A percentile compares a stretch with the other conserved stretches of the same genome.
Conservation (phyloP, 2,797 vertebrate species). For the Heteromormyrus szaboi region DNA sequence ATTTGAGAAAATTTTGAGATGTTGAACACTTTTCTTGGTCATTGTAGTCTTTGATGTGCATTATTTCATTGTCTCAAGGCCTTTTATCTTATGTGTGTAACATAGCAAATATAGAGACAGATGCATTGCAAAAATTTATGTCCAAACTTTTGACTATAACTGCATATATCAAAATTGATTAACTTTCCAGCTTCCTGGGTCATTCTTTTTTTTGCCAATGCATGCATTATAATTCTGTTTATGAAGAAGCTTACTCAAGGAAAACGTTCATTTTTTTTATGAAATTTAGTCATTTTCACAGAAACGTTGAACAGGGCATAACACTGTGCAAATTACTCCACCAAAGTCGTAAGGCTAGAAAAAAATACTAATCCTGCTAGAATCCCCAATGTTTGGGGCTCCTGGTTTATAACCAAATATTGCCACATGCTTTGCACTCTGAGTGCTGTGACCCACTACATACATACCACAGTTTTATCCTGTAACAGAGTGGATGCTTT, state of each 20-base stretch:
- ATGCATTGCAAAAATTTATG: neutral
- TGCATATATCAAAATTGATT: neutral
- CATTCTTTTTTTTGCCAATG: neutral
- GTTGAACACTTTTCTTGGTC: neutral
- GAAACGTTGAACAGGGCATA: neutral
- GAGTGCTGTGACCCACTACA: neutral
- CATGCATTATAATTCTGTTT: neutral
- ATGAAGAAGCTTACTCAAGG: neutral
- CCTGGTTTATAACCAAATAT: neutral
- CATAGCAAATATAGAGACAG: neutral
- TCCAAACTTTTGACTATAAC: neutral
- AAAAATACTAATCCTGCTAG: neutral
- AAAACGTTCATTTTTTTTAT: neutral
- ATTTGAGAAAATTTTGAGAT: neutral
- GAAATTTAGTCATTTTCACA: neutral
- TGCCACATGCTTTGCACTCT: neutral
- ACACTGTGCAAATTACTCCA: neutral
- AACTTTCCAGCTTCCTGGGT: neutral
- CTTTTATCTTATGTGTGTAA: neutral
- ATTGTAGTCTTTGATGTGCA: neutral
- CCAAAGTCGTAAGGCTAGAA: neutral
- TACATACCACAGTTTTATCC: slow-evolving; percentile 65
- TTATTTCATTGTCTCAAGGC: neutral
- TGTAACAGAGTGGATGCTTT: slow-evolving; percentile 70
- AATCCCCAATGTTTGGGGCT: neutral